Evolutionary conservation across 2,797 vertebrate species (phyloP), one percentile per base, ranked within the genome.

Genomic region (Scomberomorus guttatus): DNA sequence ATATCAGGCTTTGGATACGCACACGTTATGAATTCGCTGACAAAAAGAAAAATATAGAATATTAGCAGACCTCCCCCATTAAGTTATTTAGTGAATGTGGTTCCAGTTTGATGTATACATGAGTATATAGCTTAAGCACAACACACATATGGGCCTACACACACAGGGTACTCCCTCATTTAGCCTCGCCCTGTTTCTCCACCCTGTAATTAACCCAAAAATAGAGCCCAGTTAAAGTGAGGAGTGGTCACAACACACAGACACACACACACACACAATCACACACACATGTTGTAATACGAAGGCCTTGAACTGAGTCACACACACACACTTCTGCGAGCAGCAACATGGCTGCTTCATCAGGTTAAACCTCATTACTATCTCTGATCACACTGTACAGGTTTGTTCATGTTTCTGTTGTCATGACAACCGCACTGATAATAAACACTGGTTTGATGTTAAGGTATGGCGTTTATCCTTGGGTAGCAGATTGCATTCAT

Each of bases 171-270:
- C 52, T 12, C 52, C 24, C 10, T 58, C 55, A 66, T 46, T 6
- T 18, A 59, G 56, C 80, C 80, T 77, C 80, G 44, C 81, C 85
- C 85, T 70, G 65, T 17, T 68, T 4, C 39, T 73, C 51, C 59
- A 46, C 64, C 65, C 66, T 78, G 79, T 75, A 51, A 81, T 81
- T 81, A 71, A 66, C 60, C 60, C 54, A 0, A 60, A 72, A 89
- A 90, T 85, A 87, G 76, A 81, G 54, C 1, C 68, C 37, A n/a
- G 64, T 55, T 58, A 59, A 72, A 71, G 69, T 74, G 79, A 73
- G 73, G 75, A 65, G 81, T 72, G 70, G 81, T 75, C 78, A 80
- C 34, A n/a, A 25, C 54, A 62, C 72, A 56, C 63, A 62, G 67
- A 57, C 61, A 60, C 74, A 78, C 69, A 51, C 52, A 51, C 83